Base-by-base conservation (phyloP, 1,140 invertebrate species). In the Papilio machaon region DNA sequence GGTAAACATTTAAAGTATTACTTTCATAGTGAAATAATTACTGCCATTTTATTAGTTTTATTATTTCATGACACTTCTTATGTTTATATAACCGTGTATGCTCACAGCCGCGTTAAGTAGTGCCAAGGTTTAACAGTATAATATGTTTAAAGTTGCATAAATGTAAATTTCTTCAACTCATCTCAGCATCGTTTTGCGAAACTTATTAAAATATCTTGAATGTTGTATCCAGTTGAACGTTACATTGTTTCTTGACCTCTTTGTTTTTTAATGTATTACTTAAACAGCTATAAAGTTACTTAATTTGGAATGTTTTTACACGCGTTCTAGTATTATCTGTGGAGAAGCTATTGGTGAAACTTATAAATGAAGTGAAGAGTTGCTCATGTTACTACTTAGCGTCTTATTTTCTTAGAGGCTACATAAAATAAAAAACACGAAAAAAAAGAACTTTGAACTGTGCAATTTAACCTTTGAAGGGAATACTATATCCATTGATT, bases 71-170 rank as follows among this genome's bases (percentile, higher is more conserved):
- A 60, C 81, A 52, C 81, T 81, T 83, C 83, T 46, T 82, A 23
- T 74, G 58, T 43, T 49, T 75, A 1, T 79, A 84, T 11, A 82
- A 82, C 81, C 17, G 52, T 73, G 82, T 73, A 75, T 87, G 87
- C 58, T 87, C 87, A 88, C 19, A 47, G 19, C 81, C 80, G 80
- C 86, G 88, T 88, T 86, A 89, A 89, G 84, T 89, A 88, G 85
- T 78, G 83, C 82, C 88, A 89, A 89, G 88, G 88, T 89, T 86
- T 83, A 80, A 84, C 80, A 80, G 85, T 80, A 75, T 78, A 76
- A 75, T 78, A 76, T 70, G 78, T 81, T 82, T 83, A 86, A 38
- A 46, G 76, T 78, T 78, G 76, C 76, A 78, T 60, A 80, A 81
- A 84, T 84, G 84, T 77, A 80, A 82, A 82, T 82, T 85, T 82